Evolutionary conservation across 2,113 vertebrate genomes (phyloP).

Genomic region (Cichladusa arquata): DNA sequence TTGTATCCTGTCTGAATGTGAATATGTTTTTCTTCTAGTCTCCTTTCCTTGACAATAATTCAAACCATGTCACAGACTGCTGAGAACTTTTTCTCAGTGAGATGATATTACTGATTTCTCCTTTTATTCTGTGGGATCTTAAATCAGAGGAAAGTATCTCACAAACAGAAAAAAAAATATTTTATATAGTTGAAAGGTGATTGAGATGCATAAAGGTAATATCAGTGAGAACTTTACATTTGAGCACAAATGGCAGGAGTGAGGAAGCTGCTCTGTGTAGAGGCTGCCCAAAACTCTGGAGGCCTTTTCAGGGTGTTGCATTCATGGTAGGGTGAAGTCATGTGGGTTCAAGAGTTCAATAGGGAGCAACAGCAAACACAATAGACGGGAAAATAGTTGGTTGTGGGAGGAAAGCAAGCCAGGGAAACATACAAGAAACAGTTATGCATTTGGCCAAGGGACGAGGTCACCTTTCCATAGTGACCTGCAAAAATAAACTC

Average conservation of each 20-base stretch:
- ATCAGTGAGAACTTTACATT: background rate
- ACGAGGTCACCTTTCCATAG: background rate
- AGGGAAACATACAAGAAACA: accelerated
- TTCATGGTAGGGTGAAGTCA: background rate
- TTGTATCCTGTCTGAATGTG: slow-evolving; percentile 21
- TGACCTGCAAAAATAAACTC: background rate
- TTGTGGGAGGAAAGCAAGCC: background rate
- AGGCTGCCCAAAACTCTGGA: accelerated
- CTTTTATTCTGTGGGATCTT: background rate
- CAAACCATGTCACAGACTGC: background rate
- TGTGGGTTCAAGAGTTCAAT: accelerated
- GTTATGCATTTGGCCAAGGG: background rate
- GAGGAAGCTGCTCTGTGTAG: accelerated
- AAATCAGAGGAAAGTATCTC: background rate
- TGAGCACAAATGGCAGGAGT: background rate
- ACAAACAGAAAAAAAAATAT: background rate
- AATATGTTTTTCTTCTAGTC: slow-evolving; percentile 22
- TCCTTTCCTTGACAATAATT: slow-evolving; percentile 19
- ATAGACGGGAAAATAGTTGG: background rate
- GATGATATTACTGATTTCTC: background rate
- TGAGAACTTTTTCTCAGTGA: background rate
- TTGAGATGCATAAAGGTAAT: background rate
- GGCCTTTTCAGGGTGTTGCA: background rate
- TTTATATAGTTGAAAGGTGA: background rate
- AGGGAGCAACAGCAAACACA: accelerated